Conservation (phyloP, 1,140 invertebrate genomes). For the Periplaneta americana region DNA sequence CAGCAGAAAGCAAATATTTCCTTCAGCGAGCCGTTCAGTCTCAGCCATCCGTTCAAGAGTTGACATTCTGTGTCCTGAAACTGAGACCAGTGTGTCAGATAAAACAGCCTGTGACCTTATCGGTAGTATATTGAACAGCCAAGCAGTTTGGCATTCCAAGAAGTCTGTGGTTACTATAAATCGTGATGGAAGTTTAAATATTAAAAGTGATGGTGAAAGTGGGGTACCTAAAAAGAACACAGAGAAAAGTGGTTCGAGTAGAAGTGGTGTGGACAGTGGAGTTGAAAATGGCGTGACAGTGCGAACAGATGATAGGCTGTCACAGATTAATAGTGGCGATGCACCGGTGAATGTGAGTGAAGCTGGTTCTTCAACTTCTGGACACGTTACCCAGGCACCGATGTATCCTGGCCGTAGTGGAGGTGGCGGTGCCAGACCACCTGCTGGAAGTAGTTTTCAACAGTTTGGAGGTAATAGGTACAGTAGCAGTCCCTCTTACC, state of each 20-base stretch:
- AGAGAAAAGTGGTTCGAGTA: neutral
- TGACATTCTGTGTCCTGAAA: neutral
- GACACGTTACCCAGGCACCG: slow-evolving; percentile 43
- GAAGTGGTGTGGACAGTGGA: neutral
- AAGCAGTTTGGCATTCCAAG: slow-evolving; percentile 66
- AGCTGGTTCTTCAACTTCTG: neutral
- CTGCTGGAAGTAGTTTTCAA: neutral
- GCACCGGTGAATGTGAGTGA: neutral
- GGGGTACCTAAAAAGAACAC: neutral
- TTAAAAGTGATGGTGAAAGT: slow-evolving; percentile 26
- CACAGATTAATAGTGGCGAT: neutral
- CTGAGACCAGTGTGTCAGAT: neutral
- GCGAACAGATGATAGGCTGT: slow-evolving; percentile 6
- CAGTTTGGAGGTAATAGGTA: slow-evolving; percentile 35
- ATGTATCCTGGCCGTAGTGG: slow-evolving; percentile 49
- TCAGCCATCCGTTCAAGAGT: neutral
- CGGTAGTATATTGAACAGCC: slow-evolving; percentile 65
- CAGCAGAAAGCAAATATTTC: neutral
- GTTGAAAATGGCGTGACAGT: neutral
- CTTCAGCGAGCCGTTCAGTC: neutral
- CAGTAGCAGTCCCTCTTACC: slow-evolving; percentile 4
- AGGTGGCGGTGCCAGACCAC: slow-evolving; percentile 31
- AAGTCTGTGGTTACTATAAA: slow-evolving; percentile 52
- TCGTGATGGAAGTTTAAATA: slow-evolving; percentile 49
- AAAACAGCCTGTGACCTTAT: slow-evolving; percentile 49